Conservation (phyloP, 2,888 invertebrate genomes). For the Muschampia plurimacula region DNA sequence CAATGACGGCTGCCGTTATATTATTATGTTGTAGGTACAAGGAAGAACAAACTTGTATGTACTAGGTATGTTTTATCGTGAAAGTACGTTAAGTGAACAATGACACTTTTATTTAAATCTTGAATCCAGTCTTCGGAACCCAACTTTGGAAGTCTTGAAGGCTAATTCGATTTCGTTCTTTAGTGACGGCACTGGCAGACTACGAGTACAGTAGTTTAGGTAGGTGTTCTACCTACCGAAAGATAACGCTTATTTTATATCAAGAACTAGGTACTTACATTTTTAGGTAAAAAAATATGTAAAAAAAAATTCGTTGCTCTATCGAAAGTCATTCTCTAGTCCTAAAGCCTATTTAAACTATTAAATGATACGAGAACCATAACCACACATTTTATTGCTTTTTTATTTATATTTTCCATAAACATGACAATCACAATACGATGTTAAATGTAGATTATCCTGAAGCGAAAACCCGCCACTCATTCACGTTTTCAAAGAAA, state of each 20-base stretch:
- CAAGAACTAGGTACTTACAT: no score
- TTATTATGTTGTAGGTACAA: neutral
- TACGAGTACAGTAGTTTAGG: no score
- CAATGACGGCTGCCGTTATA: neutral
- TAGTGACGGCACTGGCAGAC: no score
- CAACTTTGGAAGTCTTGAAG: no score
- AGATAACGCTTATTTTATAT: no score
- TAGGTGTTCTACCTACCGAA: no score
- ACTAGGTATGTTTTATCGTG: neutral
- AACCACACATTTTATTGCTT: constrained; percentile 5
- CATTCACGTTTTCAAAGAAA: constrained; percentile 59
- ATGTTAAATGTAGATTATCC: constrained; percentile 42
- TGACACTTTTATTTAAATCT: neutral
- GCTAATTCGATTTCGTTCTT: no score
- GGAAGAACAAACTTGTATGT: neutral
- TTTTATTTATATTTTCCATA: constrained; percentile 3
- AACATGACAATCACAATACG: constrained; percentile 19
- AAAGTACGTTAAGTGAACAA: neutral
- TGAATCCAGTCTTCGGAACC: neutral
- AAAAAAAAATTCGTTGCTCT: no score
- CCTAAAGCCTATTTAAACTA: no score
- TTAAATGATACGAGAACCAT: neutral
- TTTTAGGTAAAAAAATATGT: no score
- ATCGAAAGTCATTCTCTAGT: neutral
- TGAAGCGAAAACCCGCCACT: constrained; percentile 47